Percentiles rank a stretch among this genome's conserved stretches.
phyloP scores from a whole-genome alignment of 2,888 invertebrate genomes.

The Orthosia cruda region DNA sequence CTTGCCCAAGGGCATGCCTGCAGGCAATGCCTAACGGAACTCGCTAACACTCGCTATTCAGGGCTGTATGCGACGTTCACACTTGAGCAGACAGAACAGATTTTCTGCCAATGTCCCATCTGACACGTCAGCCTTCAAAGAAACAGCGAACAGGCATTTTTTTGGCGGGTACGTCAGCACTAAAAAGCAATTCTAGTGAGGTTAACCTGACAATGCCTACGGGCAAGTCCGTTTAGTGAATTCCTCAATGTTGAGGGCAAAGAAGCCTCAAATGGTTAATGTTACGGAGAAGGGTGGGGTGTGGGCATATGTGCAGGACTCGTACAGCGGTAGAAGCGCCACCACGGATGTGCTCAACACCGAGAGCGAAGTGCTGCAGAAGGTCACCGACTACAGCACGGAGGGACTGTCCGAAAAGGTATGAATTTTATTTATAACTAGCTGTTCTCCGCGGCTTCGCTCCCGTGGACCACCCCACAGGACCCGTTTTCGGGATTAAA shows the following conservation, averaged over 20 bases:
- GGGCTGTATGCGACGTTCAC: background rate
- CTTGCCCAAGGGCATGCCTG: background rate
- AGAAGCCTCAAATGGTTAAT: slow-evolving; percentile 6
- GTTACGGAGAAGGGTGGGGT: slow-evolving; percentile 31
- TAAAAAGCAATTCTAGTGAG: background rate
- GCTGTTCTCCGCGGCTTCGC: no score
- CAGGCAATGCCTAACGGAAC: background rate
- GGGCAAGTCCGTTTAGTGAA: background rate
- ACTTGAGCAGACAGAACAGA: background rate
- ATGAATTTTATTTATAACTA: background rate
- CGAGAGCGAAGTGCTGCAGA: slow-evolving; percentile 86
- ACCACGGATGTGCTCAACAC: slow-evolving; percentile 71
- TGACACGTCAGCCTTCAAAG: background rate
- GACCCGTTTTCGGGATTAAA: no score
- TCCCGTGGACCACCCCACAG: no score
- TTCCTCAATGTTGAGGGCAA: background rate
- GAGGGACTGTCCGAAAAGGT: slow-evolving; percentile 78
- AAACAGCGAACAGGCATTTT: background rate
- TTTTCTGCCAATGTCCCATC: background rate
- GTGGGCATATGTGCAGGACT: slow-evolving; percentile 65
- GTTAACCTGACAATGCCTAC: background rate
- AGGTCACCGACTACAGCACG: slow-evolving; percentile 84
- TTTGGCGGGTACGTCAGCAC: no score
- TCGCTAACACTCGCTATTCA: background rate
- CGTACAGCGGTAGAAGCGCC: slow-evolving; percentile 46